These are phyloP conservation scores for Mizuhopecten yessoensis DNA, from an alignment of 1,140 invertebrate genomes.

Conservation along the genomic window DNA sequence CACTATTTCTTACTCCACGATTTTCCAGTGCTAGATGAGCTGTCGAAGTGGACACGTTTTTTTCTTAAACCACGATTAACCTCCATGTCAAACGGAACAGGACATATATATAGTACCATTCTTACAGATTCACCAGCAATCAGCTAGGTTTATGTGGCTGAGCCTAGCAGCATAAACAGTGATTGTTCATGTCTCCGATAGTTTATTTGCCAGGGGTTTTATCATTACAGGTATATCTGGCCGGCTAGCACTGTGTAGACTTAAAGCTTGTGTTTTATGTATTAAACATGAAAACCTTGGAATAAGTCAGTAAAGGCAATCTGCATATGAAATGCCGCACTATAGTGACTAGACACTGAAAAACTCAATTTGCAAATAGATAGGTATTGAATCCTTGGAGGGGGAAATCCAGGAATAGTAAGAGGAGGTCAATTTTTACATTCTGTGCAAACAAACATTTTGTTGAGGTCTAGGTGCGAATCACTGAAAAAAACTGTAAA, in stretches of 20 bases:
- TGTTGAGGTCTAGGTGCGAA: background rate
- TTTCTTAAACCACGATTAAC: background rate
- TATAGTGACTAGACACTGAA: too few relatives aligned
- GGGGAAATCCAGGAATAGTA: background rate
- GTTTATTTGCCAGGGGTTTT: background rate
- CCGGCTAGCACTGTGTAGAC: background rate
- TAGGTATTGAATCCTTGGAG: conserved; percentile 18
- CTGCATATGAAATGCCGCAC: conserved; percentile 8
- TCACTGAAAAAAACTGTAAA: background rate
- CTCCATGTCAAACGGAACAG: too few relatives aligned
- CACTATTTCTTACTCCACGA: background rate
- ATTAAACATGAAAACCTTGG: conserved; percentile 13
- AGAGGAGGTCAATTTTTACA: background rate
- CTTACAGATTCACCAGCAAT: background rate
- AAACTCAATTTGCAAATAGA: conserved; percentile 39
- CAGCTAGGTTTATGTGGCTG: background rate
- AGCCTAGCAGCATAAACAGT: background rate
- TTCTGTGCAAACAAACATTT: background rate
- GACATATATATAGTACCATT: background rate
- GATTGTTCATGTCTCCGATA: background rate
- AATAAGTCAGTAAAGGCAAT: conserved; percentile 35
- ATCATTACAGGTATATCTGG: background rate
- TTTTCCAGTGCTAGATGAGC: background rate
- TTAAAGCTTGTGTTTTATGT: conserved; percentile 16
- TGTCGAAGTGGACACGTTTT: background rate